Base-by-base conservation (phyloP, 2,797 vertebrate species). In the Naso thynnoides region DNA sequence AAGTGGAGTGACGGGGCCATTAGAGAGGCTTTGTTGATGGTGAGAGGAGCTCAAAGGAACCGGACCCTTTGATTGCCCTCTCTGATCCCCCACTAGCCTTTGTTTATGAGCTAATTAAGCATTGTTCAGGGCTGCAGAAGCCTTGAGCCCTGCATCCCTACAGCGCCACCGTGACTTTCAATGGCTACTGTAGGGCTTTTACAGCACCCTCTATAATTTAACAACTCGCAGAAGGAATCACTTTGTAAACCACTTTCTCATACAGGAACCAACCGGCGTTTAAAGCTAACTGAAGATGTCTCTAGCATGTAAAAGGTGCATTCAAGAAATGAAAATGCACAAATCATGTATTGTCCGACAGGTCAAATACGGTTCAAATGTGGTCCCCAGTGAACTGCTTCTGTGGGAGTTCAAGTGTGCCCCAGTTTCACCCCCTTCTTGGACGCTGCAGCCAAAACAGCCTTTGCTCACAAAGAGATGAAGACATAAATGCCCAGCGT, bases 51-150 rank as follows among this genome's bases (percentile, higher is more conserved):
- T 92, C 92, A 93, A 92, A 93, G 84, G 82, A 64, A 70, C 53
- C 5, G 88, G 86, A 81, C 86, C 69, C 92, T 91, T 91, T 85
- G 89, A 90, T 87, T 91, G 85, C 86, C 83, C 87, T 78, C 86
- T 93, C 87, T 92, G 92, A 93, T 93, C 89, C 90, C 87, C 88
- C 80, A 80, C 88, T 64, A 82, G 71, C 83, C 86, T 94, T 94
- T 95, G 94, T 95, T 95, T 93, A 93, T 90, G 91, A 92, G 92
- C 93, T 94, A 94, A 95, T 95, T 89, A 94, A 93, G 92, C 84
- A 94, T 94, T 94, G 92, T 93, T 91, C 52, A 48, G 60, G 70
- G 60, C 81, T 29, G 55, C 83, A 73, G 78, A 79, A 78, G 70
- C 79, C 78, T 70, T 21, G 0, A 75, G 67, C 59, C 49, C 68